A percentile compares a stretch with the other conserved stretches of the same genome.
Conservation (phyloP, 2,888 invertebrate genomes). For the Apoda limacodes region DNA sequence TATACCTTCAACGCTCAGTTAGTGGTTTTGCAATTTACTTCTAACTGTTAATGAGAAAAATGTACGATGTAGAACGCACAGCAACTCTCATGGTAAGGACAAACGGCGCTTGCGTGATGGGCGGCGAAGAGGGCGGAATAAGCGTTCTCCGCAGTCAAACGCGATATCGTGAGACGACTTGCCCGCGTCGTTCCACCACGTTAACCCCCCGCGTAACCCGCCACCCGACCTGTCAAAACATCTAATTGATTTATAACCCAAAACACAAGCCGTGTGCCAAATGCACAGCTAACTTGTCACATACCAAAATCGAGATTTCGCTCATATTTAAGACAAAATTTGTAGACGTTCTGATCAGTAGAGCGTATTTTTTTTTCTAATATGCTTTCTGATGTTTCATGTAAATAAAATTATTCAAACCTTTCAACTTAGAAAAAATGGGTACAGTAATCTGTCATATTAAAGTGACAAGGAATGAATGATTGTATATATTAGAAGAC, state of each 20-base stretch:
- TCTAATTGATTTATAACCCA: constrained; percentile 52
- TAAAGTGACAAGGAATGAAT: constrained; percentile 47
- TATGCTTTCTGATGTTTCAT: background rate
- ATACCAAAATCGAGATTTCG: constrained; percentile 30
- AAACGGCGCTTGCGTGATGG: constrained; percentile 34
- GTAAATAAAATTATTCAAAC: background rate
- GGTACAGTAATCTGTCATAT: constrained; percentile 31
- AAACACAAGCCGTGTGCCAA: constrained; percentile 26
- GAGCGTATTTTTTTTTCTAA: constrained; percentile 11
- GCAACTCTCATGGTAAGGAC: constrained; percentile 17
- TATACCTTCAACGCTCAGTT: constrained; percentile 42
- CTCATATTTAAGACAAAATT: background rate
- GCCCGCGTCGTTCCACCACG: constrained; percentile 26
- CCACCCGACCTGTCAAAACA: constrained; percentile 41
- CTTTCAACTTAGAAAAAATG: background rate
- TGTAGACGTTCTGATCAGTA: background rate
- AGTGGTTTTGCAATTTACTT: constrained; percentile 61
- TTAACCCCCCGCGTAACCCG: constrained; percentile 28
- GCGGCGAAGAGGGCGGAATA: constrained; percentile 24
- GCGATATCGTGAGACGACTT: constrained; percentile 27
- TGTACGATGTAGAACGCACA: constrained; percentile 30
- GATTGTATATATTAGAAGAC: constrained; percentile 43
- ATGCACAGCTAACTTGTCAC: constrained; percentile 24
- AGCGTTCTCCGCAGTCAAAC: constrained; percentile 38
- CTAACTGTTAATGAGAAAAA: constrained; percentile 55